Evolutionary conservation across 2,797 vertebrate species (phyloP).

Genomic region (Cirrhinus molitorella): DNA sequence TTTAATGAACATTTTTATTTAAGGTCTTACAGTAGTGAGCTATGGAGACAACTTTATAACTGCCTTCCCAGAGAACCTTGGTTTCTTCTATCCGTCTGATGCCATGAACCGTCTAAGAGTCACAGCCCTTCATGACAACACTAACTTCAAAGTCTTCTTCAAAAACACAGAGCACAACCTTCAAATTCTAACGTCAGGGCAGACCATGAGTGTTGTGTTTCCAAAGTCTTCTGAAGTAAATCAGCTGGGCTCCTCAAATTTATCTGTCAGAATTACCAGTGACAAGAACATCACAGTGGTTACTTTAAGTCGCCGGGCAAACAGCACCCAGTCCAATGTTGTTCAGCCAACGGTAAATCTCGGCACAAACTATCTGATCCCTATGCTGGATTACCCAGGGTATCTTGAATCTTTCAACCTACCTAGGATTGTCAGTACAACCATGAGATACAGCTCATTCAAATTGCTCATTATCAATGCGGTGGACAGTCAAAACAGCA

Average conservation of each 20-base stretch:
- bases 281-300: slow-evolving; percentile 52
- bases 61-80: slow-evolving; percentile 77
- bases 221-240: background rate
- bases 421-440: accelerated
- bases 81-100: slow-evolving; percentile 56
- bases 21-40: slow-evolving; percentile 49
- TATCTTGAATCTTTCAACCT: accelerated
- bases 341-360: slow-evolving; percentile 61
- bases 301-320: background rate
- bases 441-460: slow-evolving; percentile 61
- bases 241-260: accelerated
- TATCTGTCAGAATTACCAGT: slow-evolving; percentile 57
- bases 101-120: slow-evolving; percentile 23
- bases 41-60: slow-evolving; percentile 64
- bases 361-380: slow-evolving; percentile 64
- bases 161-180: accelerated
- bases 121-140: background rate
- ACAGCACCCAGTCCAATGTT: slow-evolving; percentile 67
- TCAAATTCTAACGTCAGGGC: accelerated
- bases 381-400: slow-evolving; percentile 37
- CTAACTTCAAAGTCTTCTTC: accelerated
- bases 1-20: background rate
- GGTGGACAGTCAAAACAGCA: accelerated
- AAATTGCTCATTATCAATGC: slow-evolving; percentile 71
- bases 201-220: accelerated